A percentile compares a stretch with the other conserved stretches of the same genome.
These are phyloP conservation scores for Speoplatyrhinus poulsoni DNA, from an alignment of 2,113 vertebrate genomes.

Conservation along the genomic window DNA sequence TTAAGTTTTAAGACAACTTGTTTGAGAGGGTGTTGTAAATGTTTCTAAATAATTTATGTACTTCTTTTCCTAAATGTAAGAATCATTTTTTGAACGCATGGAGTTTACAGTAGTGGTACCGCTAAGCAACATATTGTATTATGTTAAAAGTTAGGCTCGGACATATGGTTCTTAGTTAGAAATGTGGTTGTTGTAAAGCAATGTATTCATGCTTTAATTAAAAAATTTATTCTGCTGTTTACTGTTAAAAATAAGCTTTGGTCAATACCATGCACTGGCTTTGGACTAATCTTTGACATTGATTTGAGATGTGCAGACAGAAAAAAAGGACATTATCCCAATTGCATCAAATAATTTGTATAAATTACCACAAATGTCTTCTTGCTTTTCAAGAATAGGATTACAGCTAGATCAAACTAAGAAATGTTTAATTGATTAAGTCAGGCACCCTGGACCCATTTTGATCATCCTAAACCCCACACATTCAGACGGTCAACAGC, in stretches of 20 bases:
- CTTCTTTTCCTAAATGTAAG: no score
- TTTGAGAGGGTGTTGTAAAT: no score
- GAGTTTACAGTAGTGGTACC: no score
- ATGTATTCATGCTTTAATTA: not conserved
- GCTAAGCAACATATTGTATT: not conserved
- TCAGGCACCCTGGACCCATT: not conserved
- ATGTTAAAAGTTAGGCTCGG: not conserved
- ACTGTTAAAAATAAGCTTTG: not conserved
- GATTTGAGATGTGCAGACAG: not conserved
- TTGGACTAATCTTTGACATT: not conserved
- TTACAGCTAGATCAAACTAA: not conserved
- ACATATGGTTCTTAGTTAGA: not conserved
- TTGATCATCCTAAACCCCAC: not conserved
- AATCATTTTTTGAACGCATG: no score
- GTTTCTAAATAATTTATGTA: no score
- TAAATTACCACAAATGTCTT: no score
- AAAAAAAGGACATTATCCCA: no score
- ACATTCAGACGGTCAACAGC: not conserved
- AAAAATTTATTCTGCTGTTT: not conserved
- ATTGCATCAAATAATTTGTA: no score
- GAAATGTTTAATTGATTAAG: not conserved
- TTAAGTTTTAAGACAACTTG: no score
- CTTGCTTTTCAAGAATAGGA: no score
- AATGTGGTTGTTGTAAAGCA: not conserved
- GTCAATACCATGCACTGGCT: not conserved